Percentiles rank a stretch among this genome's conserved stretches.
Evolutionary conservation across 2,797 vertebrate genomes (phyloP).

Genomic region (Schizopygopsis malacanthus): DNA sequence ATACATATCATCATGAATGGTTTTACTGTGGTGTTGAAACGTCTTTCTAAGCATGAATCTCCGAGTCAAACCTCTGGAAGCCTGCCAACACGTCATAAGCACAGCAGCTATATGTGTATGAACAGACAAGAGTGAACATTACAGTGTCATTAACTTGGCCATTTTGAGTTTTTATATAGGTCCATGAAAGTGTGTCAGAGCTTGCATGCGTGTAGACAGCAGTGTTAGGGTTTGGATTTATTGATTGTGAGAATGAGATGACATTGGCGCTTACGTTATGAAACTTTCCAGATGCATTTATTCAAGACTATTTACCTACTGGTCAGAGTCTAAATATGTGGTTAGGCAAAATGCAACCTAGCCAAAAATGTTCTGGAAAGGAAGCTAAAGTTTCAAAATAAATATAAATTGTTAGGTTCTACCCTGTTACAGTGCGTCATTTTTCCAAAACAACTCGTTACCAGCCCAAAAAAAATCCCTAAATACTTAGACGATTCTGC

Average conservation of each 20-base stretch:
- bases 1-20: slow-evolving; percentile 28
- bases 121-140: slow-evolving; percentile 9
- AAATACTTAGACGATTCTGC: slow-evolving; percentile 1
- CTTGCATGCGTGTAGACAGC: background rate
- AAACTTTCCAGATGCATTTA: background rate
- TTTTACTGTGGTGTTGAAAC: background rate
- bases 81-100: background rate
- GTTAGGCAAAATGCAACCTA: background rate
- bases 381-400: slow-evolving; percentile 19
- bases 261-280: background rate
- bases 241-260: background rate
- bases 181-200: background rate
- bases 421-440: slow-evolving; percentile 8
- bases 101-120: background rate
- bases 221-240: background rate
- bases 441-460: slow-evolving; percentile 33
- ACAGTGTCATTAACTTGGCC: background rate
- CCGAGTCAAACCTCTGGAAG: slow-evolving; percentile 7
- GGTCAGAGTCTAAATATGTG: slow-evolving; percentile 8
- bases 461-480: background rate
- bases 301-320: slow-evolving; percentile 26
- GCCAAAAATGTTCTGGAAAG: slow-evolving; percentile 9
- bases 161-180: background rate
- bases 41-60: background rate
- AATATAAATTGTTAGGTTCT: slow-evolving; percentile 12